Evolutionary conservation across 2,113 vertebrate species (phyloP).

Genomic region (Leptobrachium leishanense): DNA sequence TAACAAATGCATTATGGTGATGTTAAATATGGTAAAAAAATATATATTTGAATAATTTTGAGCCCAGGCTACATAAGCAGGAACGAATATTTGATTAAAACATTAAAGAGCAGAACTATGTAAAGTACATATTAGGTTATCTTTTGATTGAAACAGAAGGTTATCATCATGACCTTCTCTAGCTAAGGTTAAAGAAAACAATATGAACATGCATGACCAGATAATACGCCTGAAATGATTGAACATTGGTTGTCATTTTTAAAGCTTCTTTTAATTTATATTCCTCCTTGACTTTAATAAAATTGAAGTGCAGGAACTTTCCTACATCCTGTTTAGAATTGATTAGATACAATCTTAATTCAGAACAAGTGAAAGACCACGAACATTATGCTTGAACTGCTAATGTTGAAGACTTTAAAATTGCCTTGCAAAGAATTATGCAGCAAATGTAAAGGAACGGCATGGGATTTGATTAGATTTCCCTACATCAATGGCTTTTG

Average conservation of each 20-base stretch:
- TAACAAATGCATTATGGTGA: no score
- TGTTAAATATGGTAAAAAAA: no score
- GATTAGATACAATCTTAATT: constrained; percentile 6
- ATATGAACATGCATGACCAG: constrained; percentile 31
- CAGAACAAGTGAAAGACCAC: not conserved
- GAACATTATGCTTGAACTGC: not conserved
- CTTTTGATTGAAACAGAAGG: constrained; percentile 12
- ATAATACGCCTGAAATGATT: constrained; percentile 29
- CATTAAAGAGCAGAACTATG: no score
- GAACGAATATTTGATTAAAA: no score
- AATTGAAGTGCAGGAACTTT: constrained; percentile 20
- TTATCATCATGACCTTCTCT: constrained; percentile 21
- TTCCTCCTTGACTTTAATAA: constrained; percentile 37
- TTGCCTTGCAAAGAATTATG: not conserved
- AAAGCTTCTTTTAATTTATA: constrained; percentile 34
- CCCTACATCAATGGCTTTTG: not conserved
- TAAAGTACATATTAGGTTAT: constrained; percentile 2
- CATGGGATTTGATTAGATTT: not conserved
- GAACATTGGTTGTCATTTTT: constrained; percentile 34
- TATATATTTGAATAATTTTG: no score
- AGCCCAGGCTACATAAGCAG: no score
- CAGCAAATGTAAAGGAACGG: not conserved
- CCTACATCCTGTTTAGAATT: constrained; percentile 24
- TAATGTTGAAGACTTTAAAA: not conserved
- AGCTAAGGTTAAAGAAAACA: constrained; percentile 20